Base-by-base conservation (phyloP, 2,113 vertebrate species). In the Pardalotus punctatus region DNA sequence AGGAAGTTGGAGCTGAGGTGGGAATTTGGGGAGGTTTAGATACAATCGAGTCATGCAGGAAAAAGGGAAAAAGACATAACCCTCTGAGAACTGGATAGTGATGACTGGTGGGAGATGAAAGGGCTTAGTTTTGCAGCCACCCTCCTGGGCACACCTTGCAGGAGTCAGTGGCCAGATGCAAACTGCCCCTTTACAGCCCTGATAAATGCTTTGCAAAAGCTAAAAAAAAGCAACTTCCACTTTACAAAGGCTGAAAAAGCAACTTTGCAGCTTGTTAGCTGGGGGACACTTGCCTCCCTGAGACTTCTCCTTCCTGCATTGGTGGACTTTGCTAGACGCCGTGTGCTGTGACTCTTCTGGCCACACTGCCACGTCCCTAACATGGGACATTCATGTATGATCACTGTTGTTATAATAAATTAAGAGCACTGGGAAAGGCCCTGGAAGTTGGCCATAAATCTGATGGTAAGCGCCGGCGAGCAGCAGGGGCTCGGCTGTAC, bases 361-460 rank as follows among this genome's bases (percentile, higher is more conserved):
- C 22, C 4, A 0, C 0, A 1, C 50, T 60, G 56, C 74, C 18
- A 6, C 31, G 70, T 38, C 47, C 43, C 67, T 10, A 15, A n/a
- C 69, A 42, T 0, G 5, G 56, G 35, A 86, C 0, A 2, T 61
- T 74, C 64, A 36, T 15, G 56, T 67, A 24, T 67, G 88, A 79
- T 6, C 42, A 7, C 24, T 4, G 22, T 16, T 35, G 50, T 36
- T 84, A 11, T 10, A 86, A 71, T 78, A 71, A 84, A 81, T 87
- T 23, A 53, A 43, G 43, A 88, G 43, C 58, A 9, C 76, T 66
- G 66, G 56, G 82, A 84, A 67, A 76, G 73, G 65, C 40, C 42
- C 53, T 92, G 95, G 91, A 89, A 91, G 29, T 48, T 51, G 65
- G 76, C 93, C 86, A 79, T 94, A 95, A 95, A 96, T 91, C 88